Evolutionary conservation across 2,113 vertebrate genomes (phyloP), one percentile per base, ranked within the genome.

Genomic region (Toxostoma redivivum): DNA sequence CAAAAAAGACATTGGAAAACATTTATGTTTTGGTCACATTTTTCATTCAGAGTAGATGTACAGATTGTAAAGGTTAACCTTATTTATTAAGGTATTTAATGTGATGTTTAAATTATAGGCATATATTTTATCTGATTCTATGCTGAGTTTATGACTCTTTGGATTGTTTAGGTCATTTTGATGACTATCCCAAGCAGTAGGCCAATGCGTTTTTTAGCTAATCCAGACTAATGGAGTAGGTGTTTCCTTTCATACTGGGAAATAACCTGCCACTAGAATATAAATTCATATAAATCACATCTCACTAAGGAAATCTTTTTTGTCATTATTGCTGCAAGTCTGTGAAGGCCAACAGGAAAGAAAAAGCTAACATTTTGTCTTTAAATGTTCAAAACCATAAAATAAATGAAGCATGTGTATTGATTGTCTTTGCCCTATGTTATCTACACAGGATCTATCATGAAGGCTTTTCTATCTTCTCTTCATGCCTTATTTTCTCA

Each of bases 401-500:
- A 98, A 96, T 95, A 98, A 98, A 98, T 98, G 97, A 98, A 95
- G 94, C 97, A 73, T 97, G 77, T 51, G 77, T 97, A 97, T 97
- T 98, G 95, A 98, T 98, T 97, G 81, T 98, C 96, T 98, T 97
- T 83, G 48, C 77, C 92, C 94, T 95, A 85, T 50, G 83, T 98
- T 98, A 95, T 98, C 96, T 95, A 62, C 90, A 91, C 90, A 97
- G 97, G 93, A 97, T 97, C 97, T 97, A 95, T 98, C 98, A 98
- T 96, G 95, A 92, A 95, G 90, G 78, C 71, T 97, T 97, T 97
- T 96, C 95, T 85, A 86, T 97, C 94, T 97, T 97, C 88, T 82
- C 97, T 98, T 97, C 97, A 98, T 97, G 97, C 91, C 87, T 97
- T 97, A 98, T 98, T 98, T 98, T 98, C 96, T 98, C 95, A 95